These are phyloP conservation scores for Uloborus plumipes DNA, from an alignment of 2,888 invertebrate genomes.

Conservation along the genomic window DNA sequence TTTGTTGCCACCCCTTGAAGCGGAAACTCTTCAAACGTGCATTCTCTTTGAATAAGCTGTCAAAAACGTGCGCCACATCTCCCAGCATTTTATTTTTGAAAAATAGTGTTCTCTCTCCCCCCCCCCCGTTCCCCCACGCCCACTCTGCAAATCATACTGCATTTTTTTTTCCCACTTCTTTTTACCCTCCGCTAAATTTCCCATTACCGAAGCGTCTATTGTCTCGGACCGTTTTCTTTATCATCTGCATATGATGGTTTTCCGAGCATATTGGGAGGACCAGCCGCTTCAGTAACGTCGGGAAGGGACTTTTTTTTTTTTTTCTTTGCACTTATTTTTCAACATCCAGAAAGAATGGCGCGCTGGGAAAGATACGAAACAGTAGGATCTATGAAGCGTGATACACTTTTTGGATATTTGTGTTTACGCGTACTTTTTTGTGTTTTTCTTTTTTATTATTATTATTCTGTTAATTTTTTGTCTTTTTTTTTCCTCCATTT, in stretches of 20 bases:
- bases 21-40: constrained; percentile 32
- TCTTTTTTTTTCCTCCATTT: constrained; percentile 36
- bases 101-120: constrained; percentile 5
- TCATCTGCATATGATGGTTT: constrained; percentile 61
- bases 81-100: constrained; percentile 46
- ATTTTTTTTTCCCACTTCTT: constrained; percentile 6
- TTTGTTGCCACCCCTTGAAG: constrained; percentile 31
- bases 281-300: constrained; percentile 37
- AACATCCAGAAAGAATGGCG: constrained; percentile 39
- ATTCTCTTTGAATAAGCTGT: constrained; percentile 52
- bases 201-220: constrained; percentile 43
- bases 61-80: constrained; percentile 52
- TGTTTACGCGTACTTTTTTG: constrained; percentile 37
- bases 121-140: constrained; percentile 8
- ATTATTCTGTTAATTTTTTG: background rate
- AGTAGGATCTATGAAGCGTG: constrained; percentile 37
- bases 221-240: constrained; percentile 42
- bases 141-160: background rate
- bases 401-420: constrained; percentile 38
- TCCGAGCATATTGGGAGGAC: constrained; percentile 34
- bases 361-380: constrained; percentile 32
- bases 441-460: constrained; percentile 6
- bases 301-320: background rate
- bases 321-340: constrained; percentile 26
- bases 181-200: constrained; percentile 40